Base-by-base conservation (phyloP, 2,113 vertebrate genomes). In the Silurus asotus region DNA sequence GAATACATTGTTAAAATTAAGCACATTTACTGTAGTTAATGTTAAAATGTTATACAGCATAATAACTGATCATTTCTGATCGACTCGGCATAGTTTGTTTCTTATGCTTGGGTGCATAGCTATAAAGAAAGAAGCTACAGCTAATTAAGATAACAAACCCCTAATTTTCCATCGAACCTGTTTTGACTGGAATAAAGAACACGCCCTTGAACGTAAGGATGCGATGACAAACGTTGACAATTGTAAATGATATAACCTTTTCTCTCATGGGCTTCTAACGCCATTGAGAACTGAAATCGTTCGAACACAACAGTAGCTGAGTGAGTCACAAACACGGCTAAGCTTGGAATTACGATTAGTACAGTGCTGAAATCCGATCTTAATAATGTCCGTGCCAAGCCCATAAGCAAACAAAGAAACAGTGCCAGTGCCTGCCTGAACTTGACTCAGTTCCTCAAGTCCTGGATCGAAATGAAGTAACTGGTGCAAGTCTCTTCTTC, bases 351-450 rank as follows among this genome's bases (percentile, higher is more conserved):
- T 85, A 69, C 20, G 20, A 85, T 83, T 11, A 56, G 64, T 79
- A 58, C 58, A 74, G 58, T 20, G 65, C 79, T 89, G 83, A 87
- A 69, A 88, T 62, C 56, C 61, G 84, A 88, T 77, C 86, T 81
- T 82, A 82, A 75, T 56, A 51, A 86, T 77, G 81, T 85, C 53
- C 28, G 11, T 78, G 84, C 59, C 59, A 74, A 89, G 53, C 67
- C 72, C 48, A 55, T 37, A 58, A 81, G 51, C n/a, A 87, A 87
- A 87, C 82, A 87, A 85, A 80, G 83, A 20, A 64, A 69, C 70
- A 37, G 65, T 85, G 81, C 64, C 59, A 84, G 55, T 78, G 75
- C 88, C n/a, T 85, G 83, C 61, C 84, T 84, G 23, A 64, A 86
- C 86, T 67, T 17, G 82, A 84, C 76, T 69, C 64, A 20, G 13